Conservation (phyloP, 2,797 vertebrate species). For the Vireo griseus region DNA sequence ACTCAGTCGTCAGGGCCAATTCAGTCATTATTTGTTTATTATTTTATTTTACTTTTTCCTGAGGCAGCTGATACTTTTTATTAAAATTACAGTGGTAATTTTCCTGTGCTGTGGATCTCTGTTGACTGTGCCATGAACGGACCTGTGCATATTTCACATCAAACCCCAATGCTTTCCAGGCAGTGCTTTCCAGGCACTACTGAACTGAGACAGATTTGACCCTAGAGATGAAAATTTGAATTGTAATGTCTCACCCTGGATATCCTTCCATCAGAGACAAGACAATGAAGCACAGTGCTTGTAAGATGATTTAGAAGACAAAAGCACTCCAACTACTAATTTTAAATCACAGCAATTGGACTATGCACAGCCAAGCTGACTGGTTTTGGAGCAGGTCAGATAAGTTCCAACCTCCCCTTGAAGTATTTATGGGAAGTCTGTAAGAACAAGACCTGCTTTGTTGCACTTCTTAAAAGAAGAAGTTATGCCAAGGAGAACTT, state of each 20-base stretch:
- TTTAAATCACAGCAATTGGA: background rate
- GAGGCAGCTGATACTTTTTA: background rate
- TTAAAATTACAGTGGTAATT: background rate
- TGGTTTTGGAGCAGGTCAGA: background rate
- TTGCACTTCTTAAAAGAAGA: background rate
- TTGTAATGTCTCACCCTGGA: background rate
- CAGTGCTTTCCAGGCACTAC: background rate
- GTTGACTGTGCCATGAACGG: background rate
- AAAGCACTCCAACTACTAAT: background rate
- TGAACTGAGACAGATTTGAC: background rate
- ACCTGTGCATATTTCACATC: background rate
- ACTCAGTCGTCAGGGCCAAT: background rate
- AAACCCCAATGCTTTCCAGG: background rate
- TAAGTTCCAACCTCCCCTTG: background rate
- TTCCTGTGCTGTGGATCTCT: background rate
- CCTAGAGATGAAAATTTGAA: background rate
- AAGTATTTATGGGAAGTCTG: background rate
- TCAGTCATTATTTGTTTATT: background rate
- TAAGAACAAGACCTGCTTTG: background rate
- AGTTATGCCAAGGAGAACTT: background rate
- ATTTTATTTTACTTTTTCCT: background rate
- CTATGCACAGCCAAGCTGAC: background rate
- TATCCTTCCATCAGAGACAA: background rate
- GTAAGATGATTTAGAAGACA: background rate
- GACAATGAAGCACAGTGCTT: background rate